A percentile compares a stretch with the other conserved stretches of the same genome.
phyloP scores from a whole-genome alignment of 2,113 vertebrate genomes.

The Muscicapa adusta region DNA sequence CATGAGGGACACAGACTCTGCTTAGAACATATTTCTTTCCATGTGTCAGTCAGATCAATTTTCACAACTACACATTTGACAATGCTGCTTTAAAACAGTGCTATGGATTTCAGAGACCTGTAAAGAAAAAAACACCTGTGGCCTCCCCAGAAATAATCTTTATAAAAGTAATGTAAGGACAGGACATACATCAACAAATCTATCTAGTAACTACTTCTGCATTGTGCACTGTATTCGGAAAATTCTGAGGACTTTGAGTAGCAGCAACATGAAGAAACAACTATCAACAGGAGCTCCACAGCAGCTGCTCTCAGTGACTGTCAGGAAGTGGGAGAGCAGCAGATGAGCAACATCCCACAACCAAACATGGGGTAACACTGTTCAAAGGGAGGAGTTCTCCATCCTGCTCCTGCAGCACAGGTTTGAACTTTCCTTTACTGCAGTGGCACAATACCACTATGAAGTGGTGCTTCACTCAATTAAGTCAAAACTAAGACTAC shows the following conservation, averaged over 20 bases:
- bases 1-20: background rate
- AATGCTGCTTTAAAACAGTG: background rate
- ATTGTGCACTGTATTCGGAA: background rate
- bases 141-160: slow-evolving; percentile 2
- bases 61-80: background rate
- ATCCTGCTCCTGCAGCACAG: background rate
- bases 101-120: background rate
- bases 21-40: background rate
- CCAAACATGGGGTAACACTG: background rate
- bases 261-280: background rate
- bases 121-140: background rate
- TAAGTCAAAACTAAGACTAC: slow-evolving; percentile 68
- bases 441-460: slow-evolving; percentile 28
- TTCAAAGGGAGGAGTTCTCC: slow-evolving; percentile 22
- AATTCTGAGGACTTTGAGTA: slow-evolving; percentile 8
- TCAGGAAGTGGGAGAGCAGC: background rate
- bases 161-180: background rate
- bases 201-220: background rate
- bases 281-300: background rate
- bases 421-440: background rate
- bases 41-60: background rate
- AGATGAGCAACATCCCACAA: background rate
- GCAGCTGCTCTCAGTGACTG: slow-evolving; percentile 16
- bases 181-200: background rate
- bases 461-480: slow-evolving; percentile 73